Percentiles rank a stretch among this genome's conserved stretches.
Conservation (phyloP, 1,140 invertebrate genomes). For the Solen grandis region DNA sequence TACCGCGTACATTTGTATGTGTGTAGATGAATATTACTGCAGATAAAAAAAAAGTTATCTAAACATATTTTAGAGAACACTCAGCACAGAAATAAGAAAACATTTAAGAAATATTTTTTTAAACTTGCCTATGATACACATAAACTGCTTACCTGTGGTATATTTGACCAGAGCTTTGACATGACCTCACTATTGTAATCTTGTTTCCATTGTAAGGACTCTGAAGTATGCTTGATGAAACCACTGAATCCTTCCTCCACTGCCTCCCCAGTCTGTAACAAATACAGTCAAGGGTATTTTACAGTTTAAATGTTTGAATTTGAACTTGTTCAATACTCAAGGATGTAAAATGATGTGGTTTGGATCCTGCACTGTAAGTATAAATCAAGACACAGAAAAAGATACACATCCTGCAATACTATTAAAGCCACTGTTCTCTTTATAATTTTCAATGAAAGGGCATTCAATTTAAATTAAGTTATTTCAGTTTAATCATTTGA, state of each 20-base stretch:
- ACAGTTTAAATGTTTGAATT: no score
- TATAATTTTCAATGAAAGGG: no score
- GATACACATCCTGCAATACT: background rate
- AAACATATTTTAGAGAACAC: no score
- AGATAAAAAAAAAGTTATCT: no score
- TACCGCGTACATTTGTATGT: background rate
- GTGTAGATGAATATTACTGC: background rate
- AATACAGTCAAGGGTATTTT: slow-evolving; percentile 20
- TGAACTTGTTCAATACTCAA: no score
- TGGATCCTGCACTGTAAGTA: background rate
- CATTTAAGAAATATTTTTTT: no score
- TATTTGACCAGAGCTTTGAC: slow-evolving; percentile 80
- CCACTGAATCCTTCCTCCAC: slow-evolving; percentile 94
- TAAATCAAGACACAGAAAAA: background rate
- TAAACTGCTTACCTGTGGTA: slow-evolving; percentile 79
- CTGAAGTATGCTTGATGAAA: slow-evolving; percentile 88
- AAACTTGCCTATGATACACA: background rate
- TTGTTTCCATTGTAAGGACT: slow-evolving; percentile 86
- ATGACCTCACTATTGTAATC: slow-evolving; percentile 85
- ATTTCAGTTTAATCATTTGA: no score
- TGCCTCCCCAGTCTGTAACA: slow-evolving; percentile 87
- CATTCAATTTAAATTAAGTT: no score
- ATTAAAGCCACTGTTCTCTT: background rate
- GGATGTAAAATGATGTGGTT: background rate
- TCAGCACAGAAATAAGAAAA: no score